Conservation (phyloP, 2,797 vertebrate genomes). For the Chiloscyllium punctatum region DNA sequence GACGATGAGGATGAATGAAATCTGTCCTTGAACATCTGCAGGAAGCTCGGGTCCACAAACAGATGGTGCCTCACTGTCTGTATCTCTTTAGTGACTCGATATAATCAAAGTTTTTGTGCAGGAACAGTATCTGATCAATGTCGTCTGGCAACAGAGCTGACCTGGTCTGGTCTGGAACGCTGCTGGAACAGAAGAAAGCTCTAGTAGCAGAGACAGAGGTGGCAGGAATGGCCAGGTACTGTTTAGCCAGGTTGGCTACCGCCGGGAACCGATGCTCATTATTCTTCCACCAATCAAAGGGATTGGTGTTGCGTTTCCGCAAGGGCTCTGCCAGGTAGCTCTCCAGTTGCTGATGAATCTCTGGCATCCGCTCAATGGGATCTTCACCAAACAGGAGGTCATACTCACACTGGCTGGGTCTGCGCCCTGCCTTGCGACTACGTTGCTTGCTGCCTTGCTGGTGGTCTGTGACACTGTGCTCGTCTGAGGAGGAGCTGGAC, state of each 20-base stretch:
- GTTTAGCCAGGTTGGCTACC: constrained; percentile 52
- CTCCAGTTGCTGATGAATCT: constrained; percentile 60
- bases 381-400: constrained; percentile 60
- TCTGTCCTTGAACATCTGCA: no score
- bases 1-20: not conserved
- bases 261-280: constrained; percentile 58
- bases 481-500: not conserved
- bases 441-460: not conserved
- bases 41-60: not conserved
- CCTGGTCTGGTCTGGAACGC: constrained; percentile 46
- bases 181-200: constrained; percentile 49
- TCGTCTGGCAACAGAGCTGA: constrained; percentile 50
- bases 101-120: constrained; percentile 58
- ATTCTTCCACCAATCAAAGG: constrained; percentile 58
- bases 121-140: constrained; percentile 56
- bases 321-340: constrained; percentile 60
- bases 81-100: constrained; percentile 41
- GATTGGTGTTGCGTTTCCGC: constrained; percentile 56
- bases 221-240: constrained; percentile 54
- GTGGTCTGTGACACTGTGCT: not conserved
- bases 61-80: not conserved
- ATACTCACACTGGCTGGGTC: constrained; percentile 49
- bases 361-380: constrained; percentile 55
- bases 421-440: not conserved
- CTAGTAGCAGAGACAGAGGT: constrained; percentile 48